These are phyloP conservation scores for Melanotaenia pygmaea DNA, from an alignment of 2,797 vertebrate species.

Conservation along the genomic window DNA sequence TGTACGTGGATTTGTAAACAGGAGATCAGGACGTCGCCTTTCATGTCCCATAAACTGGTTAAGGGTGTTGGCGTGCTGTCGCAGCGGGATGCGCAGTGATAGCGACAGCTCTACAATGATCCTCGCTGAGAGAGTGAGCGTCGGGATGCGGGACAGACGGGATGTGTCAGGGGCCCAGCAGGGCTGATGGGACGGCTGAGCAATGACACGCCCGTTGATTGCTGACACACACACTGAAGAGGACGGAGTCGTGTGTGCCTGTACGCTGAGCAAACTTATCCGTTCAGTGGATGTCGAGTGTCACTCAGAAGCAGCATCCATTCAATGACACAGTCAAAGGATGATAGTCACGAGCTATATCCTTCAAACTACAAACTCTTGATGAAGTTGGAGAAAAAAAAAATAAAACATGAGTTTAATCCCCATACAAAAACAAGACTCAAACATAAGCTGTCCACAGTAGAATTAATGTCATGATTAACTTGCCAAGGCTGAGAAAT, in stretches of 20 bases:
- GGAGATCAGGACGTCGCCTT: constrained; percentile 63
- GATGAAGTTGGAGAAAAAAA: constrained; percentile 49
- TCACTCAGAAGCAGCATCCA: constrained; percentile 14
- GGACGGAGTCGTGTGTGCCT: neutral
- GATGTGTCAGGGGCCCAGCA: constrained; percentile 37
- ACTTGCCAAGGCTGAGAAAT: constrained; percentile 25
- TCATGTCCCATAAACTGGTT: constrained; percentile 50
- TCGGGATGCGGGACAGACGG: constrained; percentile 30
- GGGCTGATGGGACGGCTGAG: constrained; percentile 16
- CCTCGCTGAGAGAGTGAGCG: constrained; percentile 53
- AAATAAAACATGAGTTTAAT: constrained; percentile 38
- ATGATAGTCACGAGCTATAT: constrained; percentile 45
- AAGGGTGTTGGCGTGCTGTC: constrained; percentile 27
- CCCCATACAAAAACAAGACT: constrained; percentile 42
- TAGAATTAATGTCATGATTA: constrained; percentile 33
- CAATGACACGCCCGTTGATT: constrained; percentile 21
- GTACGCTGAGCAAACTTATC: neutral
- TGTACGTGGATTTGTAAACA: constrained; percentile 74
- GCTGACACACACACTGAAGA: constrained; percentile 14
- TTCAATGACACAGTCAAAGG: constrained; percentile 31
- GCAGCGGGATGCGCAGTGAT: constrained; percentile 1
- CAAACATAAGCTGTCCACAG: constrained; percentile 23
- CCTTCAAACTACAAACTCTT: constrained; percentile 53
- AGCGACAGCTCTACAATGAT: constrained; percentile 40
- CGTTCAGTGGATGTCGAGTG: neutral